Percentiles rank a stretch among this genome's conserved stretches.
These are phyloP conservation scores for Hirtodrosophila duncani DNA, from an alignment of 2,888 invertebrate genomes.

Conservation along the genomic window DNA sequence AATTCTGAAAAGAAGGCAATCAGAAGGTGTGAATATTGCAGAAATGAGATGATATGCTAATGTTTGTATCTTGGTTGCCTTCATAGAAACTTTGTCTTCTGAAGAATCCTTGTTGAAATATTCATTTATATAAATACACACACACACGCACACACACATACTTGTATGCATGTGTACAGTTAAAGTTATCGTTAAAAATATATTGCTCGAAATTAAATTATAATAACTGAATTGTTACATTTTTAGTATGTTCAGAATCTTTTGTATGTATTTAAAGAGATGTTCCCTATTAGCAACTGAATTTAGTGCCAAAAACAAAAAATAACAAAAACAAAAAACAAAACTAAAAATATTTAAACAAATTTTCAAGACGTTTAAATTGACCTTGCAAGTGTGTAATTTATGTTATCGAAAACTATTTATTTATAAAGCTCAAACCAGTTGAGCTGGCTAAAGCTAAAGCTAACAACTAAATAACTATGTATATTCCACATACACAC, in stretches of 20 bases:
- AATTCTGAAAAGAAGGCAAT: no score
- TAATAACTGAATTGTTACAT: conserved; percentile 38
- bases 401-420: no score
- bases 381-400: neutral
- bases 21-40: no score
- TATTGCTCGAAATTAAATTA: conserved; percentile 36
- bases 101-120: no score
- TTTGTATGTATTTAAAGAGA: conserved; percentile 37
- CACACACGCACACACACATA: no score
- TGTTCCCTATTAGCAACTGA: conserved; percentile 23
- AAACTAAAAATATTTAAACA: conserved; percentile 29
- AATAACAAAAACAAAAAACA: neutral
- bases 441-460: neutral
- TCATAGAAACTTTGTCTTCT: no score
- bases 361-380: conserved; percentile 39
- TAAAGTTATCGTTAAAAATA: conserved; percentile 19
- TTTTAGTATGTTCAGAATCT: conserved; percentile 26
- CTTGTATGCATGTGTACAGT: no score
- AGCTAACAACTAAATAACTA: conserved; percentile 5
- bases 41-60: no score
- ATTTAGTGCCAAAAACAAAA: conserved; percentile 66
- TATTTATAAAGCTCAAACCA: neutral
- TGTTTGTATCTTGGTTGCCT: no score
- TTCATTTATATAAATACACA: no score
- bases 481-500: conserved; percentile 20